Evolutionary conservation across 1,140 invertebrate species (phyloP), one percentile per base, ranked within the genome.

Genomic region (Anastrepha ludens): DNA sequence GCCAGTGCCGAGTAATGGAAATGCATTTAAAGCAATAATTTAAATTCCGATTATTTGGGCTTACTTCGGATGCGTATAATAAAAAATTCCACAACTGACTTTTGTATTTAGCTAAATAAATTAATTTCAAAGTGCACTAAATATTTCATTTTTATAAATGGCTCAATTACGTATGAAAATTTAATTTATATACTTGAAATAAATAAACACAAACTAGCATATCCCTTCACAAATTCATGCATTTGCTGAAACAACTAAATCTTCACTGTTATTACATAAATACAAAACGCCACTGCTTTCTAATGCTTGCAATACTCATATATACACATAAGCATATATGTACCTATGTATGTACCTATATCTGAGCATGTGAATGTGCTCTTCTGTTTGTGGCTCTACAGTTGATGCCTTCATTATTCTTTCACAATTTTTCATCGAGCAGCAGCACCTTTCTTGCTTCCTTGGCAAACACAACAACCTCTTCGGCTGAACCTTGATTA

Each of bases 401-500:
- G 41, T 47, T 81, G 47, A 81, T 81, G 74, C 17, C 74, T 55
- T 81, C 47, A 81, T 81, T 81, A 55, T 81, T 55, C 74, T 74
- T 74, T 74, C 4, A 74, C 41, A 47, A 74, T n/a, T 6, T n/a
- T 50, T 50, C 47, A 81, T 9, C n/a, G n/a, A 2, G 20, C 50
- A 20, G 4, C 47, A 55, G 6, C 50, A 20, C 41, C n/a, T 17
- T n/a, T 17, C 20, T 58, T 81, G 17, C 50, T 55, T 20, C 47
- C 11, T 81, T 81, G 20, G 17, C 47, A 67, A 81, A 47, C 3
- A 3, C 6, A 20, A n/a, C 67, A 81, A 29, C 15, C 20, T 13
- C n/a, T 55, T 81, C 44, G 74, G 44, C 74, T 81, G 74, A 17
- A 58, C 74, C 74, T 81, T 81, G 74, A 81, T 81, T 81, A 81